These are phyloP conservation scores for Pedetes capensis DNA, from an alignment of 2,113 vertebrate genomes.

Conservation along the genomic window DNA sequence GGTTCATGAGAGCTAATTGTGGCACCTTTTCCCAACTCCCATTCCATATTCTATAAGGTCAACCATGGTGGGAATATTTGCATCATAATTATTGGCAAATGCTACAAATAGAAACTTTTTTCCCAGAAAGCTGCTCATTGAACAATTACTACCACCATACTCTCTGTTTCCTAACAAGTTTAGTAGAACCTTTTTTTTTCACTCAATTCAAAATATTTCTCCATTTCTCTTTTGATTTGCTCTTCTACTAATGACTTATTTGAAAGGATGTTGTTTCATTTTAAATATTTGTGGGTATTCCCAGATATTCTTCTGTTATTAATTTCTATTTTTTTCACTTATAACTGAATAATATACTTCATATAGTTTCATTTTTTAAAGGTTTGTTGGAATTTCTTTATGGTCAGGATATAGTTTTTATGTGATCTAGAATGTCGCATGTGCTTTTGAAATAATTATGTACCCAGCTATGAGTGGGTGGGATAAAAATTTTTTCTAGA, in stretches of 20 bases:
- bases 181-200: neutral
- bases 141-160: neutral
- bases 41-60: neutral
- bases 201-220: neutral
- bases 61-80: neutral
- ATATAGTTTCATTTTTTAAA: neutral
- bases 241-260: neutral
- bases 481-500: neutral
- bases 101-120: neutral
- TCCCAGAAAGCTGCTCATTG: neutral
- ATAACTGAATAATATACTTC: neutral
- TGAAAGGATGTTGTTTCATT: neutral
- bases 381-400: neutral
- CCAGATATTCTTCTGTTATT: neutral
- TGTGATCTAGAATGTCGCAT: neutral
- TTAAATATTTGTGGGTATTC: neutral
- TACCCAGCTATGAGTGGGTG: neutral
- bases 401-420: neutral
- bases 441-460: neutral
- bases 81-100: too few relatives aligned
- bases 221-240: neutral
- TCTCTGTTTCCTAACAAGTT: neutral
- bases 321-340: neutral
- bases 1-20: neutral
- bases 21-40: neutral